A percentile compares a stretch with the other conserved stretches of the same genome.
These are phyloP conservation scores for Leuciscus idus DNA, from an alignment of 2,113 vertebrate genomes.

Conservation along the genomic window DNA sequence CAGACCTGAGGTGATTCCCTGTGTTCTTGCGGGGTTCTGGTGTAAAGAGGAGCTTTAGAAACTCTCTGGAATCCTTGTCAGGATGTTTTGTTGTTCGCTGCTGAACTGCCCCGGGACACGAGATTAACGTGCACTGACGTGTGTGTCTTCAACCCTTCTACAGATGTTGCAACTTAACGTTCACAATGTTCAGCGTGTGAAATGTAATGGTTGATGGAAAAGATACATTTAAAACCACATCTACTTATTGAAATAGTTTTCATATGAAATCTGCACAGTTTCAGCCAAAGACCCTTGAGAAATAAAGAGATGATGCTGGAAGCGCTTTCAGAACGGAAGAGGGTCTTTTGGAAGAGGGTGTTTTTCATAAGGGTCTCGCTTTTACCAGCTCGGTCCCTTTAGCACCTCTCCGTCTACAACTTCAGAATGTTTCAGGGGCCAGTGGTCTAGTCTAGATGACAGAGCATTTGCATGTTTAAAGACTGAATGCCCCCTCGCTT, in stretches of 20 bases:
- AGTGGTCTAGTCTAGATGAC: neutral
- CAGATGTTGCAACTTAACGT: neutral
- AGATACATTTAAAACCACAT: neutral
- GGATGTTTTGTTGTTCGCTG: neutral
- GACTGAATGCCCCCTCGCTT: conserved; percentile 16
- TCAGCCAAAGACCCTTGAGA: neutral
- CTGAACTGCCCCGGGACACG: neutral
- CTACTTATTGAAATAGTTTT: neutral
- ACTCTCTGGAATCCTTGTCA: neutral
- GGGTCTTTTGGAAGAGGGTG: neutral
- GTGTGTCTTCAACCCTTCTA: neutral
- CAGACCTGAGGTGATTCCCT: conserved; percentile 6
- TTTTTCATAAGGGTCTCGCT: neutral
- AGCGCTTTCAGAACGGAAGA: neutral
- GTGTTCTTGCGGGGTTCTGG: neutral
- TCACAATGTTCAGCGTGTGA: neutral
- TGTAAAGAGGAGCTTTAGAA: neutral
- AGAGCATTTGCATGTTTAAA: conserved; percentile 48
- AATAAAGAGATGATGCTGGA: neutral
- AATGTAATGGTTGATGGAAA: neutral
- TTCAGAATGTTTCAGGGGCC: conserved; percentile 17
- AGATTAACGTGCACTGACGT: conserved; percentile 10
- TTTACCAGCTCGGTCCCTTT: neutral
- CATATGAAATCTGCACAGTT: neutral
- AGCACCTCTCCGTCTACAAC: conserved; percentile 30